A percentile compares a stretch with the other conserved stretches of the same genome.
phyloP scores from a whole-genome alignment of 2,888 invertebrate genomes.

The Epinotia bilunana region DNA sequence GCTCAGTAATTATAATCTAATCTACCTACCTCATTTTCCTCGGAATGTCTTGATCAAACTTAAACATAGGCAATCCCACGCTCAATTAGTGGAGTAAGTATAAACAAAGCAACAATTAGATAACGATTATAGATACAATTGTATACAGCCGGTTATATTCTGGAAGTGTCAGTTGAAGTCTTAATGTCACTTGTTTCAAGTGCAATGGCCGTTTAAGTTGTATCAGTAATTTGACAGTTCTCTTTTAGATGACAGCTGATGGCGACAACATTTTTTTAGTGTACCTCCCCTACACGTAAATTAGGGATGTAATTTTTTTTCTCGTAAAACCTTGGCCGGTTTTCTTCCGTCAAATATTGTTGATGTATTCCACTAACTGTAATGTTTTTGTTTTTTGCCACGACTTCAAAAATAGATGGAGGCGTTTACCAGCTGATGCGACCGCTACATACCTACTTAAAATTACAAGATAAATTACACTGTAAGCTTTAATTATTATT shows the following conservation, averaged over 20 bases:
- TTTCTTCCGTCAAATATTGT: background rate
- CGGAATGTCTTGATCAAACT: constrained; percentile 8
- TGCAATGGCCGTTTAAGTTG: background rate
- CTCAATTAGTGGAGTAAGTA: constrained; percentile 1
- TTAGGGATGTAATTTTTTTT: no score
- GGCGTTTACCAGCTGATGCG: background rate
- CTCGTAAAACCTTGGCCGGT: no score
- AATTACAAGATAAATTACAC: background rate
- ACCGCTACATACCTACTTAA: background rate
- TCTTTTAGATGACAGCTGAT: background rate
- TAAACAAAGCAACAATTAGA: constrained; percentile 14
- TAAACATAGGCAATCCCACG: background rate
- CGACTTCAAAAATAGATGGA: no score
- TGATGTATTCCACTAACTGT: background rate
- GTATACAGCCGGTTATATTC: no score
- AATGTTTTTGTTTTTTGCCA: background rate
- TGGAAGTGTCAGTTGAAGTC: no score
- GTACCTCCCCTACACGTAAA: no score
- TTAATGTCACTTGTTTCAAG: no score
- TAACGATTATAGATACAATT: background rate
- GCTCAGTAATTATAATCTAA: constrained; percentile 21
- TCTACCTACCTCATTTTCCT: constrained; percentile 12
- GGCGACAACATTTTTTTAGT: background rate
- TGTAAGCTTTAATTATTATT: background rate
- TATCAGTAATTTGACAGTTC: background rate